Percentiles rank a stretch among this genome's conserved stretches.
These are phyloP conservation scores for Margaritifera margaritifera DNA, from an alignment of 2,888 invertebrate genomes.

Conservation along the genomic window DNA sequence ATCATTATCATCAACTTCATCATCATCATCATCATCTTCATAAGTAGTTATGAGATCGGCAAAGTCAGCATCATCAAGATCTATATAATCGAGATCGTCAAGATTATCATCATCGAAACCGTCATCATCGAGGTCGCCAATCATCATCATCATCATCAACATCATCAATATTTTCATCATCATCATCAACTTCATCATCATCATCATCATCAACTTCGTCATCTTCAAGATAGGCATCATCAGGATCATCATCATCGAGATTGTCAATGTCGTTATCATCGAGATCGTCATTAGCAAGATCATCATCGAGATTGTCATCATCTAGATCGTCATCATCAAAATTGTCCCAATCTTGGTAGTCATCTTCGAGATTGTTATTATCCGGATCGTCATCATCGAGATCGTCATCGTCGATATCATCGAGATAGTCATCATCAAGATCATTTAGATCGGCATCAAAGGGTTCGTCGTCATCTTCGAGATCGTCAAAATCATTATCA, in stretches of 20 bases:
- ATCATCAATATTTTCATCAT: not conserved
- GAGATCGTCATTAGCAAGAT: no score
- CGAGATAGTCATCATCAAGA: not conserved
- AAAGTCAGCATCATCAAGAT: not conserved
- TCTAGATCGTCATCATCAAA: no score
- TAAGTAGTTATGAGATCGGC: no score
- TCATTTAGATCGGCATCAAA: not conserved
- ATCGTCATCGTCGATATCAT: constrained; percentile 5
- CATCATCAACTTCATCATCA: constrained; percentile 1
- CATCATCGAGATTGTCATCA: no score
- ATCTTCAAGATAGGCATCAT: not conserved
- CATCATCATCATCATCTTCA: no score
- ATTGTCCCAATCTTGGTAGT: not conserved
- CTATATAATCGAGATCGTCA: not conserved
- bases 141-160: constrained; percentile 4
- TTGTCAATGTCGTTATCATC: not conserved
- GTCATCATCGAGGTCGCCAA: no score
- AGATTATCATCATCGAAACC: no score
- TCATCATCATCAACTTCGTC: constrained; percentile 1
- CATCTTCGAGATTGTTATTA: not conserved
- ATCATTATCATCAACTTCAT: no score
- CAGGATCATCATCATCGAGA: not conserved
- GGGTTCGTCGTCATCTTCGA: not conserved
- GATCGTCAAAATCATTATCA: no score
- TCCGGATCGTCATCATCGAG: not conserved